Evolutionary conservation across 2,797 vertebrate species (phyloP).

Genomic region (Rachycentron canadum): DNA sequence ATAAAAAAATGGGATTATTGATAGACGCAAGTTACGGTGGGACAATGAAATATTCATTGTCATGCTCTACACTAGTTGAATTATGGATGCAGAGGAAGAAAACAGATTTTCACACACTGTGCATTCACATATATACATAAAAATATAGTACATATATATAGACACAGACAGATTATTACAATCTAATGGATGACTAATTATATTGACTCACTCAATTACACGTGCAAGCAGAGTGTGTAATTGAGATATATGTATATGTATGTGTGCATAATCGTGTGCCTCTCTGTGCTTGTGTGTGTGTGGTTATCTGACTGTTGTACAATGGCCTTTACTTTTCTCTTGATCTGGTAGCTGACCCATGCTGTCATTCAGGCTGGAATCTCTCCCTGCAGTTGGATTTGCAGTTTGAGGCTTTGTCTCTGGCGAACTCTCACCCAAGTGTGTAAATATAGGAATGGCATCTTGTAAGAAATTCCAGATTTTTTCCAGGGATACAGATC

Average conservation of each 20-base stretch:
- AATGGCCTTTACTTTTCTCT: conserved; percentile 67
- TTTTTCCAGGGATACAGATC: conserved; percentile 77
- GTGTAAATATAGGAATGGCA: conserved; percentile 86
- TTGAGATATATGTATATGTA: conserved; percentile 42
- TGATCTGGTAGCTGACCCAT: conserved; percentile 63
- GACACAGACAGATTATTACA: conserved; percentile 17
- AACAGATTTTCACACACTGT: conserved; percentile 46
- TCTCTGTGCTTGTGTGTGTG: conserved; percentile 23
- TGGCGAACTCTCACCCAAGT: conserved; percentile 71
- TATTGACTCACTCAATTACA: conserved; percentile 60
- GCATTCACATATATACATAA: conserved; percentile 33
- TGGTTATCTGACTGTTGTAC: conserved; percentile 14
- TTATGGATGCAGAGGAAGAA: conserved; percentile 67
- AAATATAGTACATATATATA: conserved; percentile 62
- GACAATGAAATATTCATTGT: conserved; percentile 76
- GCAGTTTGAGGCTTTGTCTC: conserved; percentile 40
- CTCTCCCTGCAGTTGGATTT: conserved; percentile 65
- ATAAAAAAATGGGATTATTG: conserved; percentile 42
- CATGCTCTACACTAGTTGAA: conserved; percentile 61
- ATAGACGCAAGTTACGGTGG: conserved; percentile 50
- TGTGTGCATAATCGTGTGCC: conserved; percentile 23
- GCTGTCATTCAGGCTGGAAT: conserved; percentile 58
- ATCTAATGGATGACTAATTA: conserved; percentile 51
- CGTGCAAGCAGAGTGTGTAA: conserved; percentile 45
- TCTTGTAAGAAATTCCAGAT: conserved; percentile 90